Base-by-base conservation (phyloP, 64 coral and sea anemone genomes). In the Hydrozoanthus tunicans region DNA sequence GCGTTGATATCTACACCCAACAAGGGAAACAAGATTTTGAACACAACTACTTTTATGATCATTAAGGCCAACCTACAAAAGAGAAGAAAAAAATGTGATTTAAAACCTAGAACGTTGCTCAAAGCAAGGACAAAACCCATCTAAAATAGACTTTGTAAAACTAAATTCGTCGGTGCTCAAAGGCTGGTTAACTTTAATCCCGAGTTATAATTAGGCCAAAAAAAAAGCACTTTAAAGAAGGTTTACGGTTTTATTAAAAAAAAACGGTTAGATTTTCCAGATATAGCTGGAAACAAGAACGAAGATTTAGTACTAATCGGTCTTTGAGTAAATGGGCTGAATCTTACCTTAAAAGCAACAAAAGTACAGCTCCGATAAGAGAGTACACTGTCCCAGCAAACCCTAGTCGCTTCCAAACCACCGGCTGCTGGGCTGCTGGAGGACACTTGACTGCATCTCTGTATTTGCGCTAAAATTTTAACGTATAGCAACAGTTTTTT, bases 401-500 rank as follows among this genome's bases (percentile, higher is more conserved):
- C 3, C 0, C 62, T 7, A 66, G 6, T 64, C 63, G 27, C 61
- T 83, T 67, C 13, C 64, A 65, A 20, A 23, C 51, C 12, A 43
- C 32, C 53, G 81, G 81, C 14, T 68, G 81, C 11, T 68, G 13
- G 4, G 62, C 81, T 60, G 81, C 81, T 15, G 81, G 27, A 56
- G 81, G 81, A 8, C 81, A 83, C 43, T 83, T 83, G 7, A 83
- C 8, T 7, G 81, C 81, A 54, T 83, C 54, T 51, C 67, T 83
- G 61, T 83, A 83, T 83, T 83, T 83, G 53, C 81, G 81, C 81
- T 83, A 66, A 83, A 54, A 23, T 66, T 67, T 83, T 43, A 43
- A 43, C 32, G 32, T 43, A 43, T 5, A 51, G 15, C 9, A 83
- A 6, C 1, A 67, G 5, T 43, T 1, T 24, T 51, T 58, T 15